A percentile compares a stretch with the other conserved stretches of the same genome.
These are phyloP conservation scores for Meganola albula DNA, from an alignment of 2,888 invertebrate genomes.

Conservation along the genomic window DNA sequence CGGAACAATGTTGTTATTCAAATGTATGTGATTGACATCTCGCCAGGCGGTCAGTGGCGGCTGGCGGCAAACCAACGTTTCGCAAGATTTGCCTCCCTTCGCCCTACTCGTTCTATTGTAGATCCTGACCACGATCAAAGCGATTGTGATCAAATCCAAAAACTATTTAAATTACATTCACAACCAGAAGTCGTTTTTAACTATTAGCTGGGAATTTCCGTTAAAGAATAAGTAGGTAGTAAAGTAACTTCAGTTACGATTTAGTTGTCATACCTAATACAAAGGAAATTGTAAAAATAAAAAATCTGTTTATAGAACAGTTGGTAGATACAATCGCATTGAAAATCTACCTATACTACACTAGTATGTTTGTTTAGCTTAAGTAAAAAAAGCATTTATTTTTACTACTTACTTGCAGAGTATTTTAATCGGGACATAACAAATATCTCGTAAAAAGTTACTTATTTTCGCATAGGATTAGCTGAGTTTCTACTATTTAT, in stretches of 20 bases:
- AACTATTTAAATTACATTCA: constrained; percentile 60
- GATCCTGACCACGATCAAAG: constrained; percentile 65
- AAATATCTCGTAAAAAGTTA: too few species aligned
- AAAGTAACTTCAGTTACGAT: constrained; percentile 25
- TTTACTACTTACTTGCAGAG: too few species aligned
- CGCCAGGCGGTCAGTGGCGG: constrained; percentile 63
- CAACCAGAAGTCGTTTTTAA: constrained; percentile 37
- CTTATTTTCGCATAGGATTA: too few species aligned
- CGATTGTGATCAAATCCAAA: constrained; percentile 60
- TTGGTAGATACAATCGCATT: too few species aligned
- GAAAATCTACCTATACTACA: too few species aligned
- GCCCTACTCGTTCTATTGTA: constrained; percentile 61
- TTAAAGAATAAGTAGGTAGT: constrained; percentile 32
- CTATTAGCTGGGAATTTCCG: constrained; percentile 56
- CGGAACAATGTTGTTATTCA: constrained; percentile 68
- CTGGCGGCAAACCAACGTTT: constrained; percentile 36
- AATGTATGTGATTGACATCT: constrained; percentile 73
- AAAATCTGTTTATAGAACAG: constrained; percentile 1
- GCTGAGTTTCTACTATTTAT: too few species aligned
- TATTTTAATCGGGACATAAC: too few species aligned
- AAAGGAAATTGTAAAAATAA: constrained; percentile 9
- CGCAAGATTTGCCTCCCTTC: constrained; percentile 40
- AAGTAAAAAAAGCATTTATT: too few species aligned
- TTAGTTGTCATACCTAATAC: constrained; percentile 22
- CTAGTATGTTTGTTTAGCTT: too few species aligned